Evolutionary conservation across 2,113 vertebrate genomes (phyloP).

Genomic region (Forbesichthys agassizii): DNA sequence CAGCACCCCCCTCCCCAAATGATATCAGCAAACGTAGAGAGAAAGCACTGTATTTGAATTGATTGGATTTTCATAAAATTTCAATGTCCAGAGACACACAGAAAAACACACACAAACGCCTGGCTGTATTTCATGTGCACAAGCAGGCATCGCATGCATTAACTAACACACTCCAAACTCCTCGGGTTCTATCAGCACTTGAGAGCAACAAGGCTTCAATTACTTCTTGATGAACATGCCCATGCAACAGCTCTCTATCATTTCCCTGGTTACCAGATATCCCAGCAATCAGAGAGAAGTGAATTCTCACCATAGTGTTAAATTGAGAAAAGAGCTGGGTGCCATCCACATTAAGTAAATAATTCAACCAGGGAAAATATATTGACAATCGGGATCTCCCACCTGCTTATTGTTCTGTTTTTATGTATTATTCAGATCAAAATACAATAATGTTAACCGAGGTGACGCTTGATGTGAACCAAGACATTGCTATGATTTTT

Average conservation of each 20-base stretch:
- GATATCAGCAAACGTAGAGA: slow-evolving; percentile 18
- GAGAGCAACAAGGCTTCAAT: slow-evolving; percentile 96
- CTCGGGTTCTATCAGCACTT: slow-evolving; percentile 93
- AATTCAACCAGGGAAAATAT: too few relatives aligned
- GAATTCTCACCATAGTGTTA: slow-evolving; percentile 69
- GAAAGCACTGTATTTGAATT: slow-evolving; percentile 1
- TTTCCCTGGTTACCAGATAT: slow-evolving; percentile 92
- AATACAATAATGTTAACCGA: too few relatives aligned
- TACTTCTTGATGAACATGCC: slow-evolving; percentile 99
- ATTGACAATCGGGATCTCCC: too few relatives aligned
- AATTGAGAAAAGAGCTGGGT: slow-evolving; percentile 60
- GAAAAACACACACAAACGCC: slow-evolving; percentile 37
- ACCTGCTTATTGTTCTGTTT: too few relatives aligned
- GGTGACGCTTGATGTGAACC: too few relatives aligned
- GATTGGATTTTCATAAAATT: too few relatives aligned
- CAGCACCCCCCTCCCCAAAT: slow-evolving; percentile 8
- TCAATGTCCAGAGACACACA: slow-evolving; percentile 5
- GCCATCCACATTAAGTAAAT: too few relatives aligned
- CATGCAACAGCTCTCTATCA: slow-evolving; percentile 93
- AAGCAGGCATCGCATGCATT: slow-evolving; percentile 21
- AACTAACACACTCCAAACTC: slow-evolving; percentile 78
- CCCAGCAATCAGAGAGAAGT: slow-evolving; percentile 88
- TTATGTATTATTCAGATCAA: too few relatives aligned
- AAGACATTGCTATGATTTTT: too few relatives aligned
- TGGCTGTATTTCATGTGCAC: neutral